A percentile compares a stretch with the other conserved stretches of the same genome.
Conservation (phyloP, 2,113 vertebrate genomes). For the Cyprinodon variegatus region DNA sequence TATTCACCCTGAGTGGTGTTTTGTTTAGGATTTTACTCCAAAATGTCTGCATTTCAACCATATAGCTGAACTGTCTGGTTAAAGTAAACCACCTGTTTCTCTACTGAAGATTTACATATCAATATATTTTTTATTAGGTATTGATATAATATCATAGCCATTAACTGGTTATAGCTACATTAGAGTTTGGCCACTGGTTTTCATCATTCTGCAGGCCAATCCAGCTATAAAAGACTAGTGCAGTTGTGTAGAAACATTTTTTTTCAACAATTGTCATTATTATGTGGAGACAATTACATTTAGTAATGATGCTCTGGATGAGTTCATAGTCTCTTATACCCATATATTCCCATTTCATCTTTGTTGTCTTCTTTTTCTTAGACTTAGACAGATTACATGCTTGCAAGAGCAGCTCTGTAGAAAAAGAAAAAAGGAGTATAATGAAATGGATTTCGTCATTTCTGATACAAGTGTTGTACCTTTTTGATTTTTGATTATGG, state of each 20-base stretch:
- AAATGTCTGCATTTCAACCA: constrained; percentile 3
- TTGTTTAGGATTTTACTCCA: neutral
- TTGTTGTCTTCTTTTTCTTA: neutral
- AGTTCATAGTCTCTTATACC: neutral
- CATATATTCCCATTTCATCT: neutral
- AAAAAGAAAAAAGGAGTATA: neutral
- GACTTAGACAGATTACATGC: neutral
- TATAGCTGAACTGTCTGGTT: neutral
- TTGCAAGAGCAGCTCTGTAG: neutral
- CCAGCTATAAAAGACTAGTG: neutral
- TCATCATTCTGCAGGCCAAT: neutral
- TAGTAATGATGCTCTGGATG: neutral
- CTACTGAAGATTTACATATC: neutral
- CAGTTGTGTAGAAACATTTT: neutral
- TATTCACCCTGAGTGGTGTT: neutral
- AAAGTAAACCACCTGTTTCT: neutral
- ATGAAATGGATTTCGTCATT: too few species aligned
- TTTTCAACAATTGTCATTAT: neutral
- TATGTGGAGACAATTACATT: neutral
- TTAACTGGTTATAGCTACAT: neutral
- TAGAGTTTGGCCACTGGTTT: neutral
- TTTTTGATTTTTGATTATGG: neutral
- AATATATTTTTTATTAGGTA: neutral
- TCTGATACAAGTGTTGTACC: neutral
- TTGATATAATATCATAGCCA: neutral